Conservation (phyloP, 35 echinoderm and acorn worm species). For the Strongylocentrotus purpuratus region DNA sequence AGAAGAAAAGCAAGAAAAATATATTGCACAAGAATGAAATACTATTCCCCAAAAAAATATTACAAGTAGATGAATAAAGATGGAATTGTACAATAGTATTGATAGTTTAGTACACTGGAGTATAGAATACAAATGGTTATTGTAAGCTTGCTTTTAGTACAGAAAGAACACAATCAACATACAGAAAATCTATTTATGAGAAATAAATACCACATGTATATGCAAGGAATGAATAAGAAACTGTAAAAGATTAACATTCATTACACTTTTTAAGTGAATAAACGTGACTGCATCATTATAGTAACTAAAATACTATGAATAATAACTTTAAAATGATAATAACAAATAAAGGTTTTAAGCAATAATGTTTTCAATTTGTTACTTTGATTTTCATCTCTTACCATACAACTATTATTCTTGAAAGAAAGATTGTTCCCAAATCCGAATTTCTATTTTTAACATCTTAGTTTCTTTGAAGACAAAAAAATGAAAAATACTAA, state of each 20-base stretch:
- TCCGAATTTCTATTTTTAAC: too few species aligned
- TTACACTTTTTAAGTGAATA: not conserved
- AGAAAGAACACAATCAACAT: not conserved
- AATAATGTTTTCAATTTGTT: too few species aligned
- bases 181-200: not conserved
- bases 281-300: not conserved
- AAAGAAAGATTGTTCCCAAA: too few species aligned
- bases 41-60: not conserved
- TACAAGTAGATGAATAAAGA: not conserved
- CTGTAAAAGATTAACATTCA: not conserved
- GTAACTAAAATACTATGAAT: too few species aligned
- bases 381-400: too few species aligned
- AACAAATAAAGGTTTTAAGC: too few species aligned
- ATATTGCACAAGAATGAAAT: constrained; percentile 1
- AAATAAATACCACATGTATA: not conserved
- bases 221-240: not conserved
- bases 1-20: not conserved
- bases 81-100: not conserved
- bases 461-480: too few species aligned
- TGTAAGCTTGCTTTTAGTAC: not conserved
- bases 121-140: not conserved
- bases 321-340: too few species aligned
- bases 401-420: too few species aligned
- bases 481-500: too few species aligned
- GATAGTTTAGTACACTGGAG: not conserved